phyloP scores from a whole-genome alignment of 2,113 vertebrate species.

The Colistium nudipinnis region DNA sequence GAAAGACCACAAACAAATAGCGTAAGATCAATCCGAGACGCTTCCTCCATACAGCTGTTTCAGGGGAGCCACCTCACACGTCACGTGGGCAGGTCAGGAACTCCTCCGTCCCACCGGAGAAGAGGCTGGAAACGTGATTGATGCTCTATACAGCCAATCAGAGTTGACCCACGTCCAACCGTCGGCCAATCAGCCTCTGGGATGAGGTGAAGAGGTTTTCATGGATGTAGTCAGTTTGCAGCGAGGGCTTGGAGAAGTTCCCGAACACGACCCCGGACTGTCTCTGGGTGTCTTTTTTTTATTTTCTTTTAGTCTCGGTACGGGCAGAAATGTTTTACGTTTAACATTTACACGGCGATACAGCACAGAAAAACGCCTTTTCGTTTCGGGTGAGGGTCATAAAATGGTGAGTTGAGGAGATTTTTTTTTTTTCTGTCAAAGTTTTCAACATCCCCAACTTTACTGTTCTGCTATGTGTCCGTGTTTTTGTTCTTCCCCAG shows the following conservation, averaged over 20 bases:
- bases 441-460: slow-evolving; percentile 24
- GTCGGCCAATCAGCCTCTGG: slow-evolving; percentile 65
- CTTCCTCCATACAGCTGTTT: slow-evolving; percentile 73
- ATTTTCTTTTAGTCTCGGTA: slow-evolving; percentile 6
- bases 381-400: slow-evolving; percentile 7
- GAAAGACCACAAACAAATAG: no score
- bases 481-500: not conserved
- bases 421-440: slow-evolving; percentile 46
- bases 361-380: not conserved
- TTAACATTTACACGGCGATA: not conserved
- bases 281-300: slow-evolving; percentile 38
- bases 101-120: slow-evolving; percentile 41
- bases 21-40: no score
- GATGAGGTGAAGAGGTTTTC: slow-evolving; percentile 25
- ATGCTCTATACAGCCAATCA: slow-evolving; percentile 61
- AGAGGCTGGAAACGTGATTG: slow-evolving; percentile 59
- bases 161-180: fast-evolving
- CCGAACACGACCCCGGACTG: slow-evolving; percentile 47
- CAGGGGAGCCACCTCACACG: slow-evolving; percentile 60
- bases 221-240: slow-evolving; percentile 64
- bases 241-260: slow-evolving; percentile 53
- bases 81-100: slow-evolving; percentile 74
- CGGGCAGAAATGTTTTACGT: slow-evolving; percentile 9
- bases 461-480: not conserved
- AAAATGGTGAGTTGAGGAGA: slow-evolving; percentile 67